These are phyloP conservation scores for Bombus confusus DNA, from an alignment of 1,140 invertebrate species.

Conservation along the genomic window DNA sequence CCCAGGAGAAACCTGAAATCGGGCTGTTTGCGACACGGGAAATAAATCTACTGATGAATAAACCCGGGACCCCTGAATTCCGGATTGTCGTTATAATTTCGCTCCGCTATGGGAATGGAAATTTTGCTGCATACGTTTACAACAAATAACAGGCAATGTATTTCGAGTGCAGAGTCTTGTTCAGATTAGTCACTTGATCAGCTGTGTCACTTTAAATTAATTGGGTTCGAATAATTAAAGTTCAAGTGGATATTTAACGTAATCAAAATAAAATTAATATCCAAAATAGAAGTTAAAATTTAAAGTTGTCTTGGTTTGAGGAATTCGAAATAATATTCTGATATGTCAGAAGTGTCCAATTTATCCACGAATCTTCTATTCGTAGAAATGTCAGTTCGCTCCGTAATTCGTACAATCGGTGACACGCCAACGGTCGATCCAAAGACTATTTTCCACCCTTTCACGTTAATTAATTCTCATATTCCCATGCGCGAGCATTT, in stretches of 20 bases:
- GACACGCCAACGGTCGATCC: not conserved
- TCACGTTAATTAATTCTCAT: constrained; percentile 12
- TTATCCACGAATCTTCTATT: not conserved
- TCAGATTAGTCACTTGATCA: not conserved
- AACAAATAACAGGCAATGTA: not conserved
- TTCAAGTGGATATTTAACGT: not conserved
- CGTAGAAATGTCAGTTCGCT: not conserved
- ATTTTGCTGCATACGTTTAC: not conserved
- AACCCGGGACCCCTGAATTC: not conserved
- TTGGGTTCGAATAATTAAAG: not conserved
- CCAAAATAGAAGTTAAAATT: not conserved
- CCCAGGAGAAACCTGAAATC: not conserved
- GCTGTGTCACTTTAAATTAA: not conserved
- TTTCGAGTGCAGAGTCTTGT: not conserved
- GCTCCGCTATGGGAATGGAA: not conserved
- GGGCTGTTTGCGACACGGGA: constrained; percentile 7
- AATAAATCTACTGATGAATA: constrained; percentile 18
- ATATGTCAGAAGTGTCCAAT: not conserved
- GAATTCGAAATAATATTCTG: too few relatives aligned
- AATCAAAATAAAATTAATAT: not conserved
- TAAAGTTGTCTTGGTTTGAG: not conserved
- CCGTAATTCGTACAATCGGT: not conserved
- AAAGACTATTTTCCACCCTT: too few relatives aligned
- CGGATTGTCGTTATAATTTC: not conserved
- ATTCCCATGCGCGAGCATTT: not conserved